Percentiles rank a stretch among this genome's conserved stretches.
phyloP scores from a whole-genome alignment of 2,797 vertebrate species.

The Sibirionetta formosa region DNA sequence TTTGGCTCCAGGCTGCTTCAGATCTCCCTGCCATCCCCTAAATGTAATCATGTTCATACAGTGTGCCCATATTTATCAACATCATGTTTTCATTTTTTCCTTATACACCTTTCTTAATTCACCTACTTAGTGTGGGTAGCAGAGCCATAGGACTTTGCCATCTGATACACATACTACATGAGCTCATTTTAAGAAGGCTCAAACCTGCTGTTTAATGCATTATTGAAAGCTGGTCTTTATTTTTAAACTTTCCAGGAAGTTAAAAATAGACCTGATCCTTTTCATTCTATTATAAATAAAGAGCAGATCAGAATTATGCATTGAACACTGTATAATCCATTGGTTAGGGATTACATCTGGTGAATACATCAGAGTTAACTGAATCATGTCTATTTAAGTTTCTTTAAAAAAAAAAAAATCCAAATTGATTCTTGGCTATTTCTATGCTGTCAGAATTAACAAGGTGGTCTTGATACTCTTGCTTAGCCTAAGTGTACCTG shows the following conservation, averaged over 20 bases:
- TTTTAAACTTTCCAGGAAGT: constrained; percentile 74
- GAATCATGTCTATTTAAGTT: constrained; percentile 1
- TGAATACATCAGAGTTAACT: constrained; percentile 50
- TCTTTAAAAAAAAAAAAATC: background rate
- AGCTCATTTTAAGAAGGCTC: background rate
- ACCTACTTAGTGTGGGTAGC: background rate
- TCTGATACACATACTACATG: background rate
- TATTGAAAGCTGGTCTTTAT: constrained; percentile 59
- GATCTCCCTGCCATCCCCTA: background rate
- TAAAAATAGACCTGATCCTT: constrained; percentile 69
- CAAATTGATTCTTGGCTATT: background rate
- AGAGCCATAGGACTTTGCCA: background rate
- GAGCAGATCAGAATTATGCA: constrained; percentile 34
- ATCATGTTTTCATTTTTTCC: background rate
- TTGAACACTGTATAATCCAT: constrained; percentile 64
- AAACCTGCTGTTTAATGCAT: constrained; percentile 51
- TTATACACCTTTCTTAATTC: background rate
- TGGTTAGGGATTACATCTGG: constrained; percentile 35
- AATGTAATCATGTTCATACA: fast-evolving
- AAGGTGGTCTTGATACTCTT: background rate
- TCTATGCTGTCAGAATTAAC: background rate
- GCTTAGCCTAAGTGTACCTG: background rate
- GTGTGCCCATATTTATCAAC: background rate
- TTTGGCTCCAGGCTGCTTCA: background rate
- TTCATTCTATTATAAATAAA: constrained; percentile 61